Evolutionary conservation across 2,888 invertebrate species (phyloP).

Genomic region (Nebria salina): DNA sequence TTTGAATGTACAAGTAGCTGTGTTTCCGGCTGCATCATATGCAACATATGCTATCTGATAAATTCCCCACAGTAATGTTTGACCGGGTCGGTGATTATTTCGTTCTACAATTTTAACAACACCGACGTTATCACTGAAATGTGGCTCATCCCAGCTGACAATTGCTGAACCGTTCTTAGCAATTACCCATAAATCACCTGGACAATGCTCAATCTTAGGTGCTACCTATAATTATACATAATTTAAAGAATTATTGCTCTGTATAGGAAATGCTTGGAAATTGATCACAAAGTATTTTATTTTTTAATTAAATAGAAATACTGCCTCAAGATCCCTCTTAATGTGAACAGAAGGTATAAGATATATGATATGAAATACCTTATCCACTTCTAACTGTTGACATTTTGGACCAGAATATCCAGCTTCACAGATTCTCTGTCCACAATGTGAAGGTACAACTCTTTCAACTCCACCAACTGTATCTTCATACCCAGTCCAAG

Average conservation of each 20-base stretch:
- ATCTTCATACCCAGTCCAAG: conserved; percentile 95
- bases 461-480: conserved; percentile 89
- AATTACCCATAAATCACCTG: conserved; percentile 93
- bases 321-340: too few relatives aligned
- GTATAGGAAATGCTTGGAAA: too few relatives aligned
- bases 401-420: conserved; percentile 89
- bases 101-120: conserved; percentile 82
- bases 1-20: conserved; percentile 90
- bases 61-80: conserved; percentile 89
- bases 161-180: conserved; percentile 91
- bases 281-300: too few relatives aligned
- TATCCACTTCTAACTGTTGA: conserved; percentile 84
- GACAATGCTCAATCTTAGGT: conserved; percentile 89
- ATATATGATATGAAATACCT: conserved; percentile 61
- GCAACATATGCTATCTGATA: conserved; percentile 95
- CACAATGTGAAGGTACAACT: conserved; percentile 91
- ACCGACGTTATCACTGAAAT: conserved; percentile 89
- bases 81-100: conserved; percentile 87
- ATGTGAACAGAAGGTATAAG: background rate
- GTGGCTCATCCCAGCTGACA: conserved; percentile 92
- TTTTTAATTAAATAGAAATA: too few relatives aligned
- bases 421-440: conserved; percentile 86
- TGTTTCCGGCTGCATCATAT: conserved; percentile 90
- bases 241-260: conserved; percentile 30
- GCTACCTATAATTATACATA: conserved; percentile 65